phyloP scores from a whole-genome alignment of 1,140 invertebrate species.

The Magallana ariakensis region DNA sequence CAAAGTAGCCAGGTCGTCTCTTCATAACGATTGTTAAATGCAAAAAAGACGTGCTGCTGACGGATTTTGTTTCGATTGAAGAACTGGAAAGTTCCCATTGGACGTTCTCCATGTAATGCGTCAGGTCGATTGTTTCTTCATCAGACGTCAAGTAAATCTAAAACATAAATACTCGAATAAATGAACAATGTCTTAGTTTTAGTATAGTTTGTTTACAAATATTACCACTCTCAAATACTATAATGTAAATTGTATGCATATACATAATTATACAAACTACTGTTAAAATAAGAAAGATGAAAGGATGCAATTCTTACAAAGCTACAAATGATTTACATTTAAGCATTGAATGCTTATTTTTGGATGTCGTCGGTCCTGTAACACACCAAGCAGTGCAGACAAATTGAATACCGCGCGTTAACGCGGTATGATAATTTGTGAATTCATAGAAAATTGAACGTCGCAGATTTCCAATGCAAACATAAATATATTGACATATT shows the following conservation, averaged over 20 bases:
- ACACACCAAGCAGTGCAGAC: too few relatives aligned
- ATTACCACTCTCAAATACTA: too few relatives aligned
- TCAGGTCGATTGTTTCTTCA: slow-evolving; percentile 35
- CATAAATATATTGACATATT: neutral
- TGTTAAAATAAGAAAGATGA: neutral
- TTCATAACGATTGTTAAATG: slow-evolving; percentile 62
- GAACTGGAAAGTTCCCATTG: slow-evolving; percentile 52
- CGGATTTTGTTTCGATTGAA: neutral
- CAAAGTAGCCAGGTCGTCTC: slow-evolving; percentile 76
- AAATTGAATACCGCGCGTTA: too few relatives aligned
- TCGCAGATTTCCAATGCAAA: too few relatives aligned
- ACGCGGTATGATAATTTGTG: too few relatives aligned
- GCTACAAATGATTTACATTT: neutral
- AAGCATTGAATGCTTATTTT: too few relatives aligned
- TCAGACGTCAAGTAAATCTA: slow-evolving; percentile 44
- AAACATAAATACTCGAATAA: neutral
- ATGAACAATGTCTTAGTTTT: neutral
- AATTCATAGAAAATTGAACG: neutral
- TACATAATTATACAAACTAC: neutral
- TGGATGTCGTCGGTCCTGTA: too few relatives aligned
- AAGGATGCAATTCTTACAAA: neutral
- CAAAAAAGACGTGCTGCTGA: slow-evolving; percentile 46
- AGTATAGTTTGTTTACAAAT: too few relatives aligned
- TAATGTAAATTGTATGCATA: too few relatives aligned
- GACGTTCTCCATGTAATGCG: slow-evolving; percentile 51